Conservation (phyloP, 2,113 vertebrate genomes). For the Gavia stellata region DNA sequence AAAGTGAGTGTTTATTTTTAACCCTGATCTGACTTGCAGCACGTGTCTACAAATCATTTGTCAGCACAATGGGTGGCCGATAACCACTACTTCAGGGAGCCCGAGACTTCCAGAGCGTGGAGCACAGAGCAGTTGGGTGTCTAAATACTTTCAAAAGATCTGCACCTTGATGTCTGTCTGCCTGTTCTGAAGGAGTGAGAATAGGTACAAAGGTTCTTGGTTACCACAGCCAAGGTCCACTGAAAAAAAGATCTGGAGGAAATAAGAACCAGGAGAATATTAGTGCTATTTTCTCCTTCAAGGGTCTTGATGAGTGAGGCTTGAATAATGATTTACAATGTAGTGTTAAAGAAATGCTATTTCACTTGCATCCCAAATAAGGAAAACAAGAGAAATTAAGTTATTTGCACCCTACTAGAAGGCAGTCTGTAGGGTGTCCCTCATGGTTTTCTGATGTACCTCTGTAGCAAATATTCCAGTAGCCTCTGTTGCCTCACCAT, state of each 20-base stretch:
- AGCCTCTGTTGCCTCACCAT: background rate
- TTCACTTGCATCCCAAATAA: background rate
- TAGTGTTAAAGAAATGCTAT: background rate
- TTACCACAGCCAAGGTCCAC: background rate
- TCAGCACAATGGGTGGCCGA: background rate
- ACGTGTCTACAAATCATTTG: background rate
- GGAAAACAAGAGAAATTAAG: background rate
- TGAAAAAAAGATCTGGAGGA: background rate
- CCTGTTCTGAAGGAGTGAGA: background rate
- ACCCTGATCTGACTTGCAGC: background rate
- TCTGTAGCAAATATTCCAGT: background rate
- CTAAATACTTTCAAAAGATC: background rate
- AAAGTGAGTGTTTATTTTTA: constrained; percentile 31
- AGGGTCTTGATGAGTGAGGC: background rate
- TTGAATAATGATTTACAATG: background rate
- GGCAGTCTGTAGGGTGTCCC: background rate
- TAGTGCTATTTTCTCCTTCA: background rate
- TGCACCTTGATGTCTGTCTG: background rate
- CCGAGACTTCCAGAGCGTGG: background rate
- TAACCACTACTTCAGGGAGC: background rate
- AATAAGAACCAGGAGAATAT: too few species aligned
- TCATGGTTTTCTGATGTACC: background rate
- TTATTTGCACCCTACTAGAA: background rate
- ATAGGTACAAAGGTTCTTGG: background rate
- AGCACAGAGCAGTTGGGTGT: background rate